Conservation (phyloP, 35 echinoderm and acorn worm species). For the Apostichopus japonicus region DNA sequence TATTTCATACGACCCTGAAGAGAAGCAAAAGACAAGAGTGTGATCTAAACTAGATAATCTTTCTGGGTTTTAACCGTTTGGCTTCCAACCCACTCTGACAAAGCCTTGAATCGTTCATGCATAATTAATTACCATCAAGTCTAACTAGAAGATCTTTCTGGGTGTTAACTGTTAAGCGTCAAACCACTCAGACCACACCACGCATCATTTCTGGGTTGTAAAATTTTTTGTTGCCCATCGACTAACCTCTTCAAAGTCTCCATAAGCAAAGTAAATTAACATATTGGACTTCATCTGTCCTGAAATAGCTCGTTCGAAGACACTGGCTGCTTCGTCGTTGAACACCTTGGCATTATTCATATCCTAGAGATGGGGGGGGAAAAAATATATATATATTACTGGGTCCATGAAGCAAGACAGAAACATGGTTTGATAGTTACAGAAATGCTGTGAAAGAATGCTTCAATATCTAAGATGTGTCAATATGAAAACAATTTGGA, state of each 20-base stretch:
- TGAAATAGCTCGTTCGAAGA: constrained; percentile 97
- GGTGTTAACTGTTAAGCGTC: too few relatives aligned
- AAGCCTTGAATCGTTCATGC: too few relatives aligned
- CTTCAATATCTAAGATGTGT: neutral
- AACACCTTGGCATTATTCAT: constrained; percentile 99
- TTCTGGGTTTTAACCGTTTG: too few relatives aligned
- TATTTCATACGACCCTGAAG: constrained; percentile 95
- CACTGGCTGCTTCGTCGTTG: constrained; percentile 96
- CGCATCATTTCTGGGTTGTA: too few relatives aligned
- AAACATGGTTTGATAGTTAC: too few relatives aligned
- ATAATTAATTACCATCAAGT: too few relatives aligned
- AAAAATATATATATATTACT: neutral
- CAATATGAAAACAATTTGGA: too few relatives aligned
- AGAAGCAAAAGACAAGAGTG: neutral
- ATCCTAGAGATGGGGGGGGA: constrained; percentile 59
- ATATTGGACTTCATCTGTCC: constrained; percentile 95
- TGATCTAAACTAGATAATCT: too few relatives aligned
- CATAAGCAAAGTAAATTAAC: constrained; percentile 99
- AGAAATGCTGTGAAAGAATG: neutral
- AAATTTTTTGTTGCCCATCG: neutral
- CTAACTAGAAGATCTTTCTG: too few relatives aligned
- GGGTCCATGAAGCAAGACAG: too few relatives aligned
- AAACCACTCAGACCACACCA: too few relatives aligned
- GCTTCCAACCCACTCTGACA: too few relatives aligned
- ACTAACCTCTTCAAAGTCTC: constrained; percentile 98